These are phyloP conservation scores for Platycheirus albimanus DNA, from an alignment of 2,888 invertebrate genomes.

Conservation along the genomic window DNA sequence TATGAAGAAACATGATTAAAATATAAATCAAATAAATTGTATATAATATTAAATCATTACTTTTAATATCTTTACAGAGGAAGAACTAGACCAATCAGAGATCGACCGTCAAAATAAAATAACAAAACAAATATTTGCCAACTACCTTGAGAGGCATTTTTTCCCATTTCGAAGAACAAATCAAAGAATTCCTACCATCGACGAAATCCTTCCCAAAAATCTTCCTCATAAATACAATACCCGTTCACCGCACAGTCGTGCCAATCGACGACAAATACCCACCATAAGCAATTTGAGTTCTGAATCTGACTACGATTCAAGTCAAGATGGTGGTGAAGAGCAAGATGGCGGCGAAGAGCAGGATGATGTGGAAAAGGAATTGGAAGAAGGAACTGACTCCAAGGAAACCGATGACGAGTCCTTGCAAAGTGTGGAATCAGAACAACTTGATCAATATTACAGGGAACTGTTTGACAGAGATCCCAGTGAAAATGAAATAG, in stretches of 20 bases:
- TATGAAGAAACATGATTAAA: no score
- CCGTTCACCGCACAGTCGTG: background rate
- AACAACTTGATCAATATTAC: constrained; percentile 87
- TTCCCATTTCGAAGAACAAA: constrained; percentile 85
- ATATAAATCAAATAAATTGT: no score
- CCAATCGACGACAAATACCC: constrained; percentile 57
- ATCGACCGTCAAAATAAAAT: constrained; percentile 89
- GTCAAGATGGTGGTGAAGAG: constrained; percentile 78
- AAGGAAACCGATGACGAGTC: constrained; percentile 83
- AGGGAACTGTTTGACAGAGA: constrained; percentile 82
- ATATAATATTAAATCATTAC: no score
- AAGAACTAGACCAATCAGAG: constrained; percentile 84
- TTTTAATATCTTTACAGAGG: no score
- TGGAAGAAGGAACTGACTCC: constrained; percentile 74
- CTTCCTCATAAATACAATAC: background rate
- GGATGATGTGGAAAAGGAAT: constrained; percentile 70
- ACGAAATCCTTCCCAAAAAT: constrained; percentile 86
- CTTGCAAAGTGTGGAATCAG: constrained; percentile 88
- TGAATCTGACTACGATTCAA: constrained; percentile 58
- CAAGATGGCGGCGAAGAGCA: constrained; percentile 75
- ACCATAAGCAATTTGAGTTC: background rate
- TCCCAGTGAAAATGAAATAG: constrained; percentile 81
- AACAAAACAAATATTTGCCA: constrained; percentile 90
- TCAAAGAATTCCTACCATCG: constrained; percentile 85
- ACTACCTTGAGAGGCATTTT: constrained; percentile 88